Base-by-base conservation (phyloP, 1,140 invertebrate genomes). In the Cotesia typhae region DNA sequence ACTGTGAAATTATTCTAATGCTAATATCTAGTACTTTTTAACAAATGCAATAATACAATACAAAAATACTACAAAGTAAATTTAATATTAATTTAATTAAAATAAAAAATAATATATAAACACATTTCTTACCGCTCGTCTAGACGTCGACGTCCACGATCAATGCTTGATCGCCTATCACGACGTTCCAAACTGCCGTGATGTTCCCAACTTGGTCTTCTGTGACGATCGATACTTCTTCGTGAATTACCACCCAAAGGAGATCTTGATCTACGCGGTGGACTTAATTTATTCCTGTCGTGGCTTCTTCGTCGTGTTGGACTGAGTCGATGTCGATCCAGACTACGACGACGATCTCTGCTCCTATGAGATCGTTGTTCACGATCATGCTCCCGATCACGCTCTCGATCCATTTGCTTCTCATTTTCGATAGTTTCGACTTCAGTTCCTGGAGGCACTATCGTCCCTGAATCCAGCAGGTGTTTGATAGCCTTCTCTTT, bases 401-500 rank as follows among this genome's bases (percentile, higher is more conserved):
- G 41, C 10, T 47, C 10, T 72, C 65, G 37, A 78, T 82, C 80
- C 4, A 66, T 79, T 17, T 84, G 79, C 52, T 82, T 84, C 28
- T 87, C 83, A 2, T 76, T 79, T 53, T 86, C 80, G 17, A 87
- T 83, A 0, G 82, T 83, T 71, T 87, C 86, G 1, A 73, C 73
- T 74, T 87, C 86, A 0, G 86, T 87, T 14, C 86, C 86, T 4
- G 86, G 86, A 4, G 86, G 86, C 6, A 87, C 83, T 4, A 87
- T 80, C n/a, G 82, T 80, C n/a, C 85, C 84, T 0, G 86, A 87
- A 38, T 87, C 86, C 28, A 87, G 65, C 5, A 87, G 73, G 67
- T 84, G 76, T 37, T 87, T 87, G 4, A 87, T 85, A 1, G 86
- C 86, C 65, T 87, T 87, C 14, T 87, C 84, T 28, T 87, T 87